Conservation (phyloP, 2,888 invertebrate species). For the Griposia aprilina region DNA sequence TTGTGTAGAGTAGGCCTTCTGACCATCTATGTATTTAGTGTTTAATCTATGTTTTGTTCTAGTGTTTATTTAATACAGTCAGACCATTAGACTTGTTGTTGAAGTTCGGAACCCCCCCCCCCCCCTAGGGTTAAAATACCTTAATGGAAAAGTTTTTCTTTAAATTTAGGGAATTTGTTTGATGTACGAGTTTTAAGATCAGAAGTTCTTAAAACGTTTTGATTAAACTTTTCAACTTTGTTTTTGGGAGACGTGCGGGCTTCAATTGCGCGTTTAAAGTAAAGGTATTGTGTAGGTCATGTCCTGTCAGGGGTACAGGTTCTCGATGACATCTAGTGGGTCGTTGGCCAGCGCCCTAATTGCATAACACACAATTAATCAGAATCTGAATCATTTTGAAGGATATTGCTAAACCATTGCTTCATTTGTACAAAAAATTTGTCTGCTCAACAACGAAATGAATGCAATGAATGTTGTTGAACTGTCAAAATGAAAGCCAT, state of each 20-base stretch:
- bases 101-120: background rate
- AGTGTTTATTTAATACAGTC: conserved; percentile 15
- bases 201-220: background rate
- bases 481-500: too few relatives aligned
- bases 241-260: too few relatives aligned
- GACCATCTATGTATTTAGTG: background rate
- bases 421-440: too few relatives aligned
- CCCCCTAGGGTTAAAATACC: conserved; percentile 4
- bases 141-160: background rate
- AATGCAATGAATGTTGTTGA: too few relatives aligned
- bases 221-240: background rate
- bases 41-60: background rate
- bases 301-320: too few relatives aligned
- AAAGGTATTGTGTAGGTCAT: too few relatives aligned
- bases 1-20: conserved; percentile 12
- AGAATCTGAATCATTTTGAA: too few relatives aligned
- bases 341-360: too few relatives aligned
- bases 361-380: too few relatives aligned
- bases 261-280: background rate
- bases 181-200: background rate
- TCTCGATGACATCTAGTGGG: too few relatives aligned
- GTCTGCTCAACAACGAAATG: too few relatives aligned
- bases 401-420: too few relatives aligned
- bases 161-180: background rate
- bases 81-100: background rate